Base-by-base conservation (phyloP, 2,888 invertebrate genomes). In the Adela reaumurella region DNA sequence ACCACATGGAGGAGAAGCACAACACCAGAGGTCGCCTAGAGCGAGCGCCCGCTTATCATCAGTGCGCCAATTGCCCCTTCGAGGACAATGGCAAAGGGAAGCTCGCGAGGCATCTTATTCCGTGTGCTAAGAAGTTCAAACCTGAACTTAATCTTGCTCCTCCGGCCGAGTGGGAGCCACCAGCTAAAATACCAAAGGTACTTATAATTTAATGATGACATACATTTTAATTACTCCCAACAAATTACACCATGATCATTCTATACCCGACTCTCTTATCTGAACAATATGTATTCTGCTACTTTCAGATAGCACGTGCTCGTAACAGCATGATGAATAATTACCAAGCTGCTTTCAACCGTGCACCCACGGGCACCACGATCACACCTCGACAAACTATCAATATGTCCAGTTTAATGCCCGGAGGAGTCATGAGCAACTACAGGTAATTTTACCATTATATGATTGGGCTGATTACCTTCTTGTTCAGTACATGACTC, bases 51-150 rank as follows among this genome's bases (percentile, higher is more conserved):
- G 88, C 92, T 0, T 90, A 90, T 67, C 94, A 94, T 67, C 93
- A 94, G 64, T 97, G 96, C 65, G 89, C 92, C 1, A 91, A 93
- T 63, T 97, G 97, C 76, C 91, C 93, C 1, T 96, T 94, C 63
- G 96, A 97, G 67, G 94, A 94, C 59, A 94, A 94, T 61, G 92
- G 93, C 49, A 95, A 94, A 70, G 92, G 92, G 20, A 94, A 94
- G 70, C 74, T 96, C 57, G 91, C 90, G 1, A 84, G 94, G 41
- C 97, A 97, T 77, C 83, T 90, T 55, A 84, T 91, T 52, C 89
- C 92, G 2, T 97, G 97, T 70, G 84, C 87, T 43, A 93, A 94
- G 69, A 92, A 92, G 64, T 96, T 93, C 71, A 89, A 92, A 65
- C 89, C 93, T 0, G 93, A 93, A 55, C 74, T 85, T 45, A 96